Base-by-base conservation (phyloP, 2,113 vertebrate species). In the Pteruthius melanotis region DNA sequence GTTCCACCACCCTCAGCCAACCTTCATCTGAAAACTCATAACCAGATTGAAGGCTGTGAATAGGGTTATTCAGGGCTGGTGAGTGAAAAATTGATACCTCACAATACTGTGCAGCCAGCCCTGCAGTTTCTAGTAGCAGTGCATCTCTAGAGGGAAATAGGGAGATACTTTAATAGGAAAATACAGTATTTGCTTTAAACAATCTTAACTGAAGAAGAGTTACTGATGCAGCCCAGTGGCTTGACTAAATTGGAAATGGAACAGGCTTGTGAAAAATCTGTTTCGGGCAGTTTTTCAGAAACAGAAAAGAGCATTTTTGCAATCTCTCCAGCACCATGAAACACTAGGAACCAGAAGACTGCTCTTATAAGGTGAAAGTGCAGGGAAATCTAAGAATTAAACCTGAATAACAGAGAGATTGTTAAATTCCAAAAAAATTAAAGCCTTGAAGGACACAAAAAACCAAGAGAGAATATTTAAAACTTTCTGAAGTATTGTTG, bases 121-220 rank as follows among this genome's bases (percentile, higher is more conserved):
- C 57, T 89, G 61, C 63, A 61, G 70, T 18, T 59, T 39, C 63
- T 10, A 61, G n/a, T 26, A 76, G 70, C 45, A 47, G 31, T 4
- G 11, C 64, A 83, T 77, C 90, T 92, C 85, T 57, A 37, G 53
- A 75, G 64, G 47, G 44, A 90, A 90, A 79, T 7, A 40, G 33
- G 22, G 31, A 89, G 53, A 35, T 31, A 33, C 15, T 60, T 82
- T 30, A 89, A 60, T 31, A 64, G 57, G 69, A 92, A 88, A 96
- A 84, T 15, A n/a, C 0, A 75, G 63, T 15, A 59, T 88, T 88
- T 95, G 50, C 65, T 96, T 96, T 94, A 95, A 97, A 96, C 60
- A 92, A 47, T 92, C 86, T 79, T 61, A 81, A 90, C 66, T 72
- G 82, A 89, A 83, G 8, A 81, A 92, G 92, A 94, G 83, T 79